phyloP scores from a whole-genome alignment of 2,888 invertebrate genomes.

The Sinotaia quadrata region DNA sequence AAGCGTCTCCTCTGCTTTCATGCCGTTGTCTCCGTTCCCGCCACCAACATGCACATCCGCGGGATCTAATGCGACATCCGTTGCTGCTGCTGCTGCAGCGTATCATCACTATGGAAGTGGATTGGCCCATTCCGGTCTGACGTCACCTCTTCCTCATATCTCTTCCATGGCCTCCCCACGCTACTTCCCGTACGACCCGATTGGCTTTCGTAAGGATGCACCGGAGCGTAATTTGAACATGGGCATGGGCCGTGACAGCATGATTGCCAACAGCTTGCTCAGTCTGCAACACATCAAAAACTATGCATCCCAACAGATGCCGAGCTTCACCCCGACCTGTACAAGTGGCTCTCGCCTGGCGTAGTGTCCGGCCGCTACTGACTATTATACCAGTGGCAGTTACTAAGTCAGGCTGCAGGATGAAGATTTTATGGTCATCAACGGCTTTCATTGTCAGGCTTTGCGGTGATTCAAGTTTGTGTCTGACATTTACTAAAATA shows the following conservation, averaged over 20 bases:
- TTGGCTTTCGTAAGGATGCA: slow-evolving; percentile 82
- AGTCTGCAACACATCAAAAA: slow-evolving; percentile 95
- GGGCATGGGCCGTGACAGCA: slow-evolving; percentile 52
- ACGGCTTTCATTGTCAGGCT: too few relatives aligned
- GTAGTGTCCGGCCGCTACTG: slow-evolving; percentile 41
- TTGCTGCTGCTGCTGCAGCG: slow-evolving; percentile 20
- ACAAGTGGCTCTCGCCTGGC: slow-evolving; percentile 59
- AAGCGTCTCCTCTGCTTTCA: slow-evolving; percentile 81
- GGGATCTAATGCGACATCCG: slow-evolving; percentile 24
- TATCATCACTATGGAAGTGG: slow-evolving; percentile 44
- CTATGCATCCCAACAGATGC: slow-evolving; percentile 74
- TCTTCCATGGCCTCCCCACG: slow-evolving; percentile 68
- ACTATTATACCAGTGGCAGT: slow-evolving; percentile 14
- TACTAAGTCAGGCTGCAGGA: slow-evolving; percentile 28
- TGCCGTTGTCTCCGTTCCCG: slow-evolving; percentile 82
- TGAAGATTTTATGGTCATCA: too few relatives aligned
- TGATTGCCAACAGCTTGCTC: slow-evolving; percentile 66
- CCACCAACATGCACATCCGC: slow-evolving; percentile 37
- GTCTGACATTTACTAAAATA: too few relatives aligned
- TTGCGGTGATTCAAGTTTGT: too few relatives aligned
- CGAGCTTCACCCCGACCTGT: slow-evolving; percentile 60
- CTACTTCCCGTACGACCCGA: slow-evolving; percentile 87
- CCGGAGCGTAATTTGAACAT: slow-evolving; percentile 62
- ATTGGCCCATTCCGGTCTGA: slow-evolving; percentile 58
- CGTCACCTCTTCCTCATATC: slow-evolving; percentile 67